phyloP scores from a whole-genome alignment of 1,140 invertebrate genomes.

The Drosophila triauraria region DNA sequence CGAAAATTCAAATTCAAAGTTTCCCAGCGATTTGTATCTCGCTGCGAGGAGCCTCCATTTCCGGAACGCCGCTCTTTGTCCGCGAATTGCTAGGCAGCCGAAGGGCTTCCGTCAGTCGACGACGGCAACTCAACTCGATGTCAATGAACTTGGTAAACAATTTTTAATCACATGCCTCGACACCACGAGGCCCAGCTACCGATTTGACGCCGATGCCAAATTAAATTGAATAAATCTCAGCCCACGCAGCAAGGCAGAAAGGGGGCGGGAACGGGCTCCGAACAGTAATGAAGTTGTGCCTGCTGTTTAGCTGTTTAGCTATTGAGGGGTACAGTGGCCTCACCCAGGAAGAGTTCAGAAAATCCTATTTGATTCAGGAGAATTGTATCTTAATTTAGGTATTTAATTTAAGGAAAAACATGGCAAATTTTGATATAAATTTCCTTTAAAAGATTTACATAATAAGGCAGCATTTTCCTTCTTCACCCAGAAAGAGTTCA shows the following conservation, averaged over 20 bases:
- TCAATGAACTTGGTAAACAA: constrained; percentile 82
- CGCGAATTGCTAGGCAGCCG: constrained; percentile 63
- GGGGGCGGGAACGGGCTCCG: neutral
- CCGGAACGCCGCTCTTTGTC: constrained; percentile 21
- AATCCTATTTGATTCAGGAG: neutral
- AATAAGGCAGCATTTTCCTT: neutral
- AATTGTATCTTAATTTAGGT: too few relatives aligned
- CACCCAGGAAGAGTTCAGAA: too few relatives aligned
- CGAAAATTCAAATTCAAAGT: neutral
- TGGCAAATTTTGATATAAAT: too few relatives aligned
- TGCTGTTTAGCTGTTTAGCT: constrained; percentile 15
- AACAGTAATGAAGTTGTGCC: constrained; percentile 62
- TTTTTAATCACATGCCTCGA: constrained; percentile 75
- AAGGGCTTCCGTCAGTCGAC: constrained; percentile 16
- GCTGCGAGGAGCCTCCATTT: constrained; percentile 4
- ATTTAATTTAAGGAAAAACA: too few relatives aligned
- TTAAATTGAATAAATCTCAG: constrained; percentile 81
- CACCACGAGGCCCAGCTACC: neutral
- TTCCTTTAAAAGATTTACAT: neutral
- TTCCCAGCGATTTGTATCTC: neutral
- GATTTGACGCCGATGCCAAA: constrained; percentile 72
- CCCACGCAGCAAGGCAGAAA: constrained; percentile 29
- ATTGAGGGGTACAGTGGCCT: neutral
- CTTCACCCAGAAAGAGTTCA: neutral
- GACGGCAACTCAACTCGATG: constrained; percentile 22